Base-by-base conservation (phyloP, 2,888 invertebrate genomes). In the Oxytorus armatus region DNA sequence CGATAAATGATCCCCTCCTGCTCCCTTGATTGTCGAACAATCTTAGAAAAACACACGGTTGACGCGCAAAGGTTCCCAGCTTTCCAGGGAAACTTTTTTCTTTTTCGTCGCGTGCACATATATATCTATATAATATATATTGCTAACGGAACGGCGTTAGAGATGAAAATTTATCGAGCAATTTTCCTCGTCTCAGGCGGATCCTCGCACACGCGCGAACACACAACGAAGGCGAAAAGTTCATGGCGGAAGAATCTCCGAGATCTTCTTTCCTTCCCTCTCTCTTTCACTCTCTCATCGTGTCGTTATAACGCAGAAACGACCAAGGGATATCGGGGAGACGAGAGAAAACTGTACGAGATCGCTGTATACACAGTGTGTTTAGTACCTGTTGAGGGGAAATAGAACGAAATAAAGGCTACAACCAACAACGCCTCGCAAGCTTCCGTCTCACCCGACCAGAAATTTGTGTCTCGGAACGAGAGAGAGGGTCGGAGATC, bases 331-430 rank as follows among this genome's bases (percentile, higher is more conserved):
- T 33, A 47, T 33, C 29, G 44, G 14, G 36, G 55, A 33, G 65
- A 74, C 29, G 55, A 44, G 8, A 51, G 39, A 63, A 51, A 44
- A 44, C 36, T 55, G 47, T 61, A 63, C 18, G n/a, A n/a, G n/a
- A n/a, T n/a, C n/a, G n/a, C n/a, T n/a, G n/a, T n/a, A 49, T 65
- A 42, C 21, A 53, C 57, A 51, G 59, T 25, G 65, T 59, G 68
- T 80, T 80, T 80, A 80, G 76, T 76, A 80, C 80, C 80, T 80
- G 80, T 80, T 77, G 75, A 80, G 66, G 75, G 65, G 65, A 79
- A 70, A 65, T 79, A 65, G 75, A 65, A 79, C 75, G 75, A 75
- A 75, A 79, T 79, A 74, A 74, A 47, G 65, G n/a, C n/a, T n/a
- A n/a, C 73, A 21, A 53, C 42, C 23, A 21, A n/a, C 33, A 68